These are phyloP conservation scores for Nyctibius bracteatus DNA, from an alignment of 2,113 vertebrate genomes.

Conservation along the genomic window DNA sequence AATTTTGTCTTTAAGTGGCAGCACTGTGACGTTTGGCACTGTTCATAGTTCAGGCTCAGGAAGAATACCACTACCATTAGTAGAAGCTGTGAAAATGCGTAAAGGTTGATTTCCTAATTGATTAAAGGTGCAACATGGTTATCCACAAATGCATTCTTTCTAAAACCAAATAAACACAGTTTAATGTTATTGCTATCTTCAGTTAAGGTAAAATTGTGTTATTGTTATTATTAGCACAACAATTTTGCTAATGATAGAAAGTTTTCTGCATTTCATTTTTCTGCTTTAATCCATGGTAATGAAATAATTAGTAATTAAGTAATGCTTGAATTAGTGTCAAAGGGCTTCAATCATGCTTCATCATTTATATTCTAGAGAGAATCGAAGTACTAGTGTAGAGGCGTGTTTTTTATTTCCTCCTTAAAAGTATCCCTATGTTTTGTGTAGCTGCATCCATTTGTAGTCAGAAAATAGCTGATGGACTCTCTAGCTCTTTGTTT, in stretches of 20 bases:
- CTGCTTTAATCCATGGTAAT: not conserved
- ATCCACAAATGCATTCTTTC: not conserved
- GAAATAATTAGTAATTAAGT: not conserved
- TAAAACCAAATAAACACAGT: not conserved
- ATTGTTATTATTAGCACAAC: not conserved
- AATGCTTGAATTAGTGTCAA: not conserved
- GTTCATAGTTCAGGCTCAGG: not conserved
- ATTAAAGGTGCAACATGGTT: not conserved
- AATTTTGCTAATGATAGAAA: not conserved
- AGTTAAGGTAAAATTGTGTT: not conserved
- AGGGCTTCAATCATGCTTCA: not conserved
- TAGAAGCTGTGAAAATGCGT: not conserved
- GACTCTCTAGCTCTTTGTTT: not conserved
- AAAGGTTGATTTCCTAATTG: not conserved
- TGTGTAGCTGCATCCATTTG: not conserved
- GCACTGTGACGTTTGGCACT: not conserved
- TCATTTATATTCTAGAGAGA: not conserved
- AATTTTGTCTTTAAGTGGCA: not conserved
- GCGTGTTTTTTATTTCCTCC: not conserved
- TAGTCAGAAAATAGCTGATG: not conserved
- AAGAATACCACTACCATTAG: not conserved
- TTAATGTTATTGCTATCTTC: not conserved
- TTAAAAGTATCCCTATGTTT: not conserved
- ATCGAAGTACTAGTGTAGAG: not conserved
- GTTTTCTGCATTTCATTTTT: not conserved